A percentile compares a stretch with the other conserved stretches of the same genome.
phyloP scores from a whole-genome alignment of 2,888 invertebrate genomes.

The Noctua janthe region DNA sequence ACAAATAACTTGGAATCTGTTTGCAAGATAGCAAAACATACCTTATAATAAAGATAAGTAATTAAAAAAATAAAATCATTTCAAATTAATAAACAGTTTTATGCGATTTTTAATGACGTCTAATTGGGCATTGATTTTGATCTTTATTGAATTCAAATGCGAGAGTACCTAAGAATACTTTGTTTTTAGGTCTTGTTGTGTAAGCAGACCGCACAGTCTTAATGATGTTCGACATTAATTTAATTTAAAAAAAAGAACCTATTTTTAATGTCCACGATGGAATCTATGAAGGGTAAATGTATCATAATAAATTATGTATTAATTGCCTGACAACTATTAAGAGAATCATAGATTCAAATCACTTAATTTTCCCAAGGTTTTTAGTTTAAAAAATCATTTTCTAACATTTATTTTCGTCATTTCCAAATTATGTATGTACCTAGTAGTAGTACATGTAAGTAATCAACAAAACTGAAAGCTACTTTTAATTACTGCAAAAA shows the following conservation, averaged over 20 bases:
- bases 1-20: constrained; percentile 28
- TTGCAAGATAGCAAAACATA: constrained; percentile 7
- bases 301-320: neutral
- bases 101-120: constrained; percentile 27
- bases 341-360: too few relatives aligned
- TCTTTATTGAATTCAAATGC: constrained; percentile 1
- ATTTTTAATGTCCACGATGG: neutral
- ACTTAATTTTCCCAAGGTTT: too few relatives aligned
- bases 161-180: neutral
- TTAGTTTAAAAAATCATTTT: too few relatives aligned
- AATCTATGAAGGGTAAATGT: neutral
- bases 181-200: neutral
- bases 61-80: constrained; percentile 19
- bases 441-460: neutral
- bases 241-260: neutral
- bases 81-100: constrained; percentile 25
- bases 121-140: constrained; percentile 18
- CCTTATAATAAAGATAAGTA: constrained; percentile 6
- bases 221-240: neutral
- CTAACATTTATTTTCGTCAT: too few relatives aligned
- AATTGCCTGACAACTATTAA: neutral
- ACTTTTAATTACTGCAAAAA: neutral
- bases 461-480: neutral
- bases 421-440: neutral
- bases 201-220: neutral